Evolutionary conservation across 2,888 invertebrate species (phyloP).

Genomic region (Candidula unifasciata): DNA sequence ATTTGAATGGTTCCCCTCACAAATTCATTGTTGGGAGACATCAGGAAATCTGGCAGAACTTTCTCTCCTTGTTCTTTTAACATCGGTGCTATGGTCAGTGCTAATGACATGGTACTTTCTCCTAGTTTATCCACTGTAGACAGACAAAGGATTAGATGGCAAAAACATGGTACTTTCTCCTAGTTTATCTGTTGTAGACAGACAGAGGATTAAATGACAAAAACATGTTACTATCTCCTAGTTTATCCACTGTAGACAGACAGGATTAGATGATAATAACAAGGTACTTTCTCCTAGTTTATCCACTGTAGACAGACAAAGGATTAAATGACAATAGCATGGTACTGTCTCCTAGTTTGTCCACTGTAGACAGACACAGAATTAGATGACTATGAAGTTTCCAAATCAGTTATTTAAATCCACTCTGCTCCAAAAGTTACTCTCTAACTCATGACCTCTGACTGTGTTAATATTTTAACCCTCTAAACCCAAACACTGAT

Average conservation of each 20-base stretch:
- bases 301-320: not conserved
- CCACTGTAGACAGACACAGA: too few relatives aligned
- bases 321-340: not conserved
- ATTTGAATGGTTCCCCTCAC: conserved; percentile 82
- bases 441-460: too few relatives aligned
- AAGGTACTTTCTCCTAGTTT: conserved; percentile 78
- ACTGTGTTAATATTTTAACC: too few relatives aligned
- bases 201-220: not conserved
- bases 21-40: conserved; percentile 81
- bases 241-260: too few relatives aligned
- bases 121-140: not conserved
- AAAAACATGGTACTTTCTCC: conserved; percentile 79
- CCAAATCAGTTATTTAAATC: too few relatives aligned
- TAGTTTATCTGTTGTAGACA: not conserved
- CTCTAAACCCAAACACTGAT: too few relatives aligned
- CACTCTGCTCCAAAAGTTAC: too few relatives aligned
- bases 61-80: conserved; percentile 83
- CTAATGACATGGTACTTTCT: conserved; percentile 82
- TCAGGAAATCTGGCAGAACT: conserved; percentile 81
- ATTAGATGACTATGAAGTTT: too few relatives aligned
- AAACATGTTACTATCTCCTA: conserved; percentile 79
- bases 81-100: conserved; percentile 84
- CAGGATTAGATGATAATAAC: too few relatives aligned
- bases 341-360: too few relatives aligned
- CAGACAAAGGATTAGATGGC: not conserved